Percentiles rank a stretch among this genome's conserved stretches.
Evolutionary conservation across 2,797 vertebrate genomes (phyloP).

Genomic region (Halcyon badia): DNA sequence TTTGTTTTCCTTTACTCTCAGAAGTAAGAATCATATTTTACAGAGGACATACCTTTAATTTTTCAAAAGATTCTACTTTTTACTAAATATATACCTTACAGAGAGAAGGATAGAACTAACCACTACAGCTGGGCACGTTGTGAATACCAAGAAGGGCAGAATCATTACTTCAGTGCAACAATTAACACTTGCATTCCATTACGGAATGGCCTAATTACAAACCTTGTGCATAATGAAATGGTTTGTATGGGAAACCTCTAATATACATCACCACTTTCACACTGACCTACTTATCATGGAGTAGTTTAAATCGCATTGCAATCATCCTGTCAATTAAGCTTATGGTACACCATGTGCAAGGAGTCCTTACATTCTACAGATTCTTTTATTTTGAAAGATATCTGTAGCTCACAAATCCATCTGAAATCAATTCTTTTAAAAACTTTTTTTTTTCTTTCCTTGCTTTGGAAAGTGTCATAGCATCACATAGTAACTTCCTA

Average conservation of each 20-base stretch:
- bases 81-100: not conserved
- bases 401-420: not conserved
- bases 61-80: not conserved
- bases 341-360: not conserved
- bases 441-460: no score
- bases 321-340: not conserved
- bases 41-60: not conserved
- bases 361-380: not conserved
- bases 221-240: not conserved
- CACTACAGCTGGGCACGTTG: not conserved
- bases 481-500: not conserved
- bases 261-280: not conserved
- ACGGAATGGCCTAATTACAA: not conserved
- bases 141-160: not conserved
- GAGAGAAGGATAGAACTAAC: not conserved
- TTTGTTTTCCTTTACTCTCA: not conserved
- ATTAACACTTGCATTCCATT: not conserved
- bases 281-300: not conserved
- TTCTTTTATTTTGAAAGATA: not conserved
- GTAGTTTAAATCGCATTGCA: not conserved
- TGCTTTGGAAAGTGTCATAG: not conserved
- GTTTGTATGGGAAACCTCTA: not conserved
- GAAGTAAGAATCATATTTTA: not conserved
- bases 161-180: not conserved
- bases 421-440: not conserved